Conservation (phyloP, 2,113 vertebrate species). For the Plestiodon gilberti region DNA sequence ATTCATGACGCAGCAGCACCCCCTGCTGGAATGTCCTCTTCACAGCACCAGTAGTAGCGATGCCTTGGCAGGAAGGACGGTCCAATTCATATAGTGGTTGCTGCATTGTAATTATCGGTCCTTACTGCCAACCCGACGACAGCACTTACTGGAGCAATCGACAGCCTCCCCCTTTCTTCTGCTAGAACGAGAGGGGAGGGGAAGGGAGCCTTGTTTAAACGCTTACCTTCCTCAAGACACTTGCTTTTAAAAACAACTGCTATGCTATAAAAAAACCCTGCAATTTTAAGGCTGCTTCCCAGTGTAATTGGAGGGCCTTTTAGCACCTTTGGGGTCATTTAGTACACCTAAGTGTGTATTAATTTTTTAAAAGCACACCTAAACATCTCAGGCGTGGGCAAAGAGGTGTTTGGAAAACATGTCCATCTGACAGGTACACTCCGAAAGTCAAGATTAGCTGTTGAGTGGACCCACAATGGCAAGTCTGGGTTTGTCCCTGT, state of each 20-base stretch:
- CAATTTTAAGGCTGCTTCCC: conserved; percentile 26
- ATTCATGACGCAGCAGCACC: conserved; percentile 33
- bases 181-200: not conserved
- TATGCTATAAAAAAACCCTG: not conserved
- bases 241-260: conserved; percentile 1
- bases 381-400: not conserved
- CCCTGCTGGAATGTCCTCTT: conserved; percentile 24
- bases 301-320: not conserved
- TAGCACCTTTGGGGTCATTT: not conserved
- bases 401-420: not conserved
- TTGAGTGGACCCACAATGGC: no score
- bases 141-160: accelerated
- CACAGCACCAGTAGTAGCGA: not conserved
- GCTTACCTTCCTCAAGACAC: not conserved
- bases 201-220: not conserved
- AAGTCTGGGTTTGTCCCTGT: not conserved
- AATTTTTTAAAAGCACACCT: not conserved
- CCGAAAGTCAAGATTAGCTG: no score
- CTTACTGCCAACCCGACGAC: not conserved
- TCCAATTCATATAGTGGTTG: not conserved
- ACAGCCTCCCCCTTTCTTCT: not conserved
- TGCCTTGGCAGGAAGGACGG: conserved; percentile 34
- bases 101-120: conserved; percentile 7
- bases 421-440: not conserved
- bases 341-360: not conserved